Conservation (phyloP, 2,888 invertebrate species). For the Brenthis hecate region DNA sequence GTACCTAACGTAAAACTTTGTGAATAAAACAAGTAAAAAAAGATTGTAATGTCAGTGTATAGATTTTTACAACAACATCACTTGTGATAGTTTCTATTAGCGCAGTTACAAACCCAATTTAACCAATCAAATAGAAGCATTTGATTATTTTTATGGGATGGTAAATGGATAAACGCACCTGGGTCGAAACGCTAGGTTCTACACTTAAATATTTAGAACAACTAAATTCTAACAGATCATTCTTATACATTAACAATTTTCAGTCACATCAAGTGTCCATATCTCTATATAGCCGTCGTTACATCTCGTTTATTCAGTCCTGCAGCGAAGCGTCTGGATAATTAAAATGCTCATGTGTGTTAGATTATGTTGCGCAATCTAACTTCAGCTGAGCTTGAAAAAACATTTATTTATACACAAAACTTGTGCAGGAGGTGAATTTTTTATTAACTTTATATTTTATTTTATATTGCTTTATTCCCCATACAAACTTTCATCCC, state of each 20-base stretch:
- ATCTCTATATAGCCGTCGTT: conserved; percentile 31
- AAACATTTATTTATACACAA: conserved; percentile 13
- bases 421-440: not conserved
- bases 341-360: conserved; percentile 50
- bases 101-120: too few species aligned
- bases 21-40: too few species aligned
- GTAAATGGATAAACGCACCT: too few species aligned
- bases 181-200: too few species aligned
- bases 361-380: conserved; percentile 28
- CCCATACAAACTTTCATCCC: too few species aligned
- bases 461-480: too few species aligned
- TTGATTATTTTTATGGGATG: too few species aligned
- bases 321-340: conserved; percentile 44
- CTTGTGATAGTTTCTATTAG: too few species aligned
- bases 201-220: not conserved
- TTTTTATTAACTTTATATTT: not conserved
- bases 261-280: conserved; percentile 38
- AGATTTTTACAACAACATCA: too few species aligned
- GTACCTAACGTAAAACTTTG: too few species aligned
- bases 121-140: too few species aligned
- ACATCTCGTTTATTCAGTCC: conserved; percentile 50
- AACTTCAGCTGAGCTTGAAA: conserved; percentile 16
- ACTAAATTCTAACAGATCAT: not conserved
- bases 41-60: too few species aligned
- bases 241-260: not conserved